Base-by-base conservation (phyloP, 2,113 vertebrate species). In the Chroicocephalus ridibundus region DNA sequence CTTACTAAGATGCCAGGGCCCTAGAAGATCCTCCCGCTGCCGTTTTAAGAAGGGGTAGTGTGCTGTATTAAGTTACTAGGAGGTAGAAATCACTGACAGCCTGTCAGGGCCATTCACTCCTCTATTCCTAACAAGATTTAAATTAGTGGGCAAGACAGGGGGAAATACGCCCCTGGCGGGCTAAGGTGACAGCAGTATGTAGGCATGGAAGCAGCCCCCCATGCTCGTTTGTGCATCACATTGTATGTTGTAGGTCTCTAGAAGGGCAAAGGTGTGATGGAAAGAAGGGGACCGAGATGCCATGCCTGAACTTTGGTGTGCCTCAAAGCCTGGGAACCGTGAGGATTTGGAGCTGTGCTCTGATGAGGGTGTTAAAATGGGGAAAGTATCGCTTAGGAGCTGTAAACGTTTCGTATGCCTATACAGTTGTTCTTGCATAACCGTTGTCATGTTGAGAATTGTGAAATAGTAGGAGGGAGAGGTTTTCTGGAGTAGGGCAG, bases 161-260 rank as follows among this genome's bases (percentile, higher is more conserved):
- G 31, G 58, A 78, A 77, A 13, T 44, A 31, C 2, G 15, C 51
- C 4, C 40, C 66, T 82, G 78, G 13, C 25, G 91, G 64, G 36
- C 84, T 46, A 31, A 54, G 46, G 64, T 55, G 76, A 36, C 44
- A 25, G 76, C 49, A 83, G 34, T 36, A 5, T 1, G 1, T 26
- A 38, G 15, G 4, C 4, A 3, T 21, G 62, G 44, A 46, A 76
- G 38, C 57, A 88, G 38, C 16, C 6, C 13, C 47, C 31, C 29
- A 15, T 51, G 36, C 72, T 66, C 0, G 0, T 34, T 40, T 61
- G 29, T 52, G 44, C 0, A 0, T 69, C 18, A 0, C 0, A 0
- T 44, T 74, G 83, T 65, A 24, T 64, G 15, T 82, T 42, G 38
- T 9, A 68, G 24, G 15, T 64, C 27, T 83, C 49, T 66, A 27